Conservation (phyloP, 23 tunicate species). For the Trididemnum clinides region DNA sequence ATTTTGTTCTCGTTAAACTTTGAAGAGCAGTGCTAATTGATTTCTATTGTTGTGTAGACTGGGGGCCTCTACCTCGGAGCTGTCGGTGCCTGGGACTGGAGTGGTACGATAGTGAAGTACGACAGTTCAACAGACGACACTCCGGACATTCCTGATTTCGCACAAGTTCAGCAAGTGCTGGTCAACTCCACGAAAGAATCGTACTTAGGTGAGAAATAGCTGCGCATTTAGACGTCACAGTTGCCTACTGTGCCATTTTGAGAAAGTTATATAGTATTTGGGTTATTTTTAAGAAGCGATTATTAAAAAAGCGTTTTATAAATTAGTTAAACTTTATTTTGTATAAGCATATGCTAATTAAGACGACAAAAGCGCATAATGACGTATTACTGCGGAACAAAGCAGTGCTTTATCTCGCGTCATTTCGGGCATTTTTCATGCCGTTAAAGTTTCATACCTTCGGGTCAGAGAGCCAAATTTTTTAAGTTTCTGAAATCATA, state of each 20-base stretch:
- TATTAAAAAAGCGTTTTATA: too few relatives aligned
- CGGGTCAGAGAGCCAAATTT: not conserved
- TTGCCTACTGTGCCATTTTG: too few relatives aligned
- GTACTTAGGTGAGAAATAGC: constrained; percentile 78
- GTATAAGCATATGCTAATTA: too few relatives aligned
- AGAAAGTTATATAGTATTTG: too few relatives aligned
- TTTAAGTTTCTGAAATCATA: not conserved
- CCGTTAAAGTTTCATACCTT: too few relatives aligned
- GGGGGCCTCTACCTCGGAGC: constrained; percentile 77
- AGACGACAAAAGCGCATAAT: too few relatives aligned
- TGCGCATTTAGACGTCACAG: too few relatives aligned
- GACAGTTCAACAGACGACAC: constrained; percentile 42
- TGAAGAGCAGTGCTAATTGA: not conserved
- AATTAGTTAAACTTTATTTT: too few relatives aligned
- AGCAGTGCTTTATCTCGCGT: too few relatives aligned
- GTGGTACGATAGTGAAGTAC: constrained; percentile 78
- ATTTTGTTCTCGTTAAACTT: not conserved
- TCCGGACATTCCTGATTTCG: constrained; percentile 71
- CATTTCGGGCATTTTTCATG: too few relatives aligned
- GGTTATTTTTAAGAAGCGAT: too few relatives aligned
- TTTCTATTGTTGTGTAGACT: constrained; percentile 19
- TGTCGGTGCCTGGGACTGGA: constrained; percentile 94
- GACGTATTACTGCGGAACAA: too few relatives aligned
- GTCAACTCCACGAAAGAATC: constrained; percentile 82
- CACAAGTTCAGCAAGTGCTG: constrained; percentile 64